phyloP scores from a whole-genome alignment of 2,797 vertebrate genomes.

The Vireo griseus region DNA sequence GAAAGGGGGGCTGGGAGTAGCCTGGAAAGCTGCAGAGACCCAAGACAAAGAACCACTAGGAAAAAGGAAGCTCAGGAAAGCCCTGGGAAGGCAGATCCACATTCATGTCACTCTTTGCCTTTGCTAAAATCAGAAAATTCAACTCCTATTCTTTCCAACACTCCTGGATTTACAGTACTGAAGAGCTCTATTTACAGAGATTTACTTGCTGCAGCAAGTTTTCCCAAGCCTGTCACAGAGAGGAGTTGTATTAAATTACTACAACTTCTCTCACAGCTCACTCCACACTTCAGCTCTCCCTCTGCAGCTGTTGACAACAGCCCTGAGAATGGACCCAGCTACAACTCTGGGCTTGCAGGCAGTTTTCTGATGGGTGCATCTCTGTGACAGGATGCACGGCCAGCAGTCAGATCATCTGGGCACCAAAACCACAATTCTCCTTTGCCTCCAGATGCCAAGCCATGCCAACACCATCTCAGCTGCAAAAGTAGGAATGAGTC shows the following conservation, averaged over 20 bases:
- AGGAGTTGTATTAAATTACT: constrained; percentile 18
- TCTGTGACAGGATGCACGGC: neutral
- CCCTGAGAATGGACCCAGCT: neutral
- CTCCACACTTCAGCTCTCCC: neutral
- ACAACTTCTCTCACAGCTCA: neutral
- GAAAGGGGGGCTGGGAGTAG: neutral
- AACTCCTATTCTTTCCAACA: neutral
- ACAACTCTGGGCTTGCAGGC: fast-evolving
- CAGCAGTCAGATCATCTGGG: neutral
- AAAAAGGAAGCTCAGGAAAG: neutral
- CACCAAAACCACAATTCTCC: neutral
- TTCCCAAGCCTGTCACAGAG: neutral
- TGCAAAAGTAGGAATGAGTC: neutral
- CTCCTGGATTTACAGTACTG: neutral
- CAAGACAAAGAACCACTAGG: neutral
- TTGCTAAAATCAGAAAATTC: neutral
- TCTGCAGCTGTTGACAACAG: constrained; percentile 27
- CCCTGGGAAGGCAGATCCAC: neutral
- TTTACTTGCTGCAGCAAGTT: neutral
- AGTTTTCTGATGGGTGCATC: neutral
- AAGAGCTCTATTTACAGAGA: neutral
- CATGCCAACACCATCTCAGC: neutral
- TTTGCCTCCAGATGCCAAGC: neutral
- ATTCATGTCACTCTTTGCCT: fast-evolving
- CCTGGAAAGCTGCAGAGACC: neutral